A percentile compares a stretch with the other conserved stretches of the same genome.
Conservation (phyloP, 1,140 invertebrate genomes). For the Ceratina japonica region DNA sequence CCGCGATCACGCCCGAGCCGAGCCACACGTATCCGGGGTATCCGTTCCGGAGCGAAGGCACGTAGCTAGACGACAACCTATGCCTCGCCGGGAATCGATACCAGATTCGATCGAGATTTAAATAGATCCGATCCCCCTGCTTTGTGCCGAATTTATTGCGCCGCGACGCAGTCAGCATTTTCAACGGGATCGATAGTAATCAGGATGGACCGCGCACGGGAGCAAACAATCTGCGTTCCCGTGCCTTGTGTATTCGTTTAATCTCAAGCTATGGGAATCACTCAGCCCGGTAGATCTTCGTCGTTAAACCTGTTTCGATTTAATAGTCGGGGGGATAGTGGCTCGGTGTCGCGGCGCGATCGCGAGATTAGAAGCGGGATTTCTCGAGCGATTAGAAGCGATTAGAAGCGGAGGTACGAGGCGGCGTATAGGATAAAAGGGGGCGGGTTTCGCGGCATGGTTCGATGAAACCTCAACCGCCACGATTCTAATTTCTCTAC, state of each 20-base stretch:
- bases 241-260: too few species aligned
- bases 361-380: not conserved
- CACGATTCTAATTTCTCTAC: slow-evolving; percentile 32
- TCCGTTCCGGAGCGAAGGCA: slow-evolving; percentile 6
- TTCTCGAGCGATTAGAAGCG: not conserved
- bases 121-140: too few species aligned
- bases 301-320: too few species aligned
- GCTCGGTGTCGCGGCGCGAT: not conserved
- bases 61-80: not conserved
- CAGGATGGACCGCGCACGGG: too few species aligned
- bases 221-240: too few species aligned
- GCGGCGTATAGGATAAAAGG: slow-evolving; percentile 29
- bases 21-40: slow-evolving; percentile 7
- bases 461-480: slow-evolving; percentile 77
- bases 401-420: not conserved
- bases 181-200: too few species aligned
- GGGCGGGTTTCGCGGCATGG: slow-evolving; percentile 74
- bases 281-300: too few species aligned
- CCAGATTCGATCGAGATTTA: too few species aligned
- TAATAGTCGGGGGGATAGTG: not conserved
- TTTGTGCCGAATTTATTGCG: too few species aligned
- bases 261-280: too few species aligned
- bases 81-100: too few species aligned
- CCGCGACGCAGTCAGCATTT: too few species aligned
- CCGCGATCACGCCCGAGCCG: slow-evolving; percentile 12